Conservation (phyloP, 2,888 invertebrate genomes). For the Lysandra bellargus region DNA sequence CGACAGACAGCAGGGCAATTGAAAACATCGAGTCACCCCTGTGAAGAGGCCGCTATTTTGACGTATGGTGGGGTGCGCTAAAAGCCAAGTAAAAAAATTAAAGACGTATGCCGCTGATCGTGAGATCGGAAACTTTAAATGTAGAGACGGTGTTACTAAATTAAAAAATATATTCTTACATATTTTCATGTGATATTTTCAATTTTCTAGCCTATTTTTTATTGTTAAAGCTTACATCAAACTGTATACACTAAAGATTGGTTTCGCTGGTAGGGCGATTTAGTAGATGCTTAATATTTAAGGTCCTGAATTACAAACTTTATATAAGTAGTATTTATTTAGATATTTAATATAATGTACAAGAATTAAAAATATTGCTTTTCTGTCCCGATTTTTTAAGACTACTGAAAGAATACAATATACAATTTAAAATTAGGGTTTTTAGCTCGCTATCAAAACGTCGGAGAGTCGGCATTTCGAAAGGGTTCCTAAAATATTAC, state of each 20-base stretch:
- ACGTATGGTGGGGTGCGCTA: constrained; percentile 39
- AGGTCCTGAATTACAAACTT: too few relatives aligned
- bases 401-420: not conserved
- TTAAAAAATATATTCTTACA: not conserved
- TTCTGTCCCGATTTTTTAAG: too few relatives aligned
- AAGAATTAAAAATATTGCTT: too few relatives aligned
- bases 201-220: too few relatives aligned
- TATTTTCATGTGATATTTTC: too few relatives aligned
- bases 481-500: not conserved
- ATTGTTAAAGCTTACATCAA: too few relatives aligned
- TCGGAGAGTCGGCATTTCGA: not conserved
- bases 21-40: constrained; percentile 46
- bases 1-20: constrained; percentile 38
- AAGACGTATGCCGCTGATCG: constrained; percentile 18
- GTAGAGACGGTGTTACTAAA: not conserved
- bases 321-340: too few relatives aligned
- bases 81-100: constrained; percentile 34
- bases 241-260: too few relatives aligned
- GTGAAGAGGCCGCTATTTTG: constrained; percentile 67
- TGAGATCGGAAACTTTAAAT: not conserved
- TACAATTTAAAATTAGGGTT: not conserved
- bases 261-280: too few relatives aligned
- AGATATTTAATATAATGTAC: too few relatives aligned
- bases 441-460: not conserved
- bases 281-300: too few relatives aligned